These are phyloP conservation scores for Brachypterus glaber DNA, from an alignment of 2,888 invertebrate genomes.

Conservation along the genomic window DNA sequence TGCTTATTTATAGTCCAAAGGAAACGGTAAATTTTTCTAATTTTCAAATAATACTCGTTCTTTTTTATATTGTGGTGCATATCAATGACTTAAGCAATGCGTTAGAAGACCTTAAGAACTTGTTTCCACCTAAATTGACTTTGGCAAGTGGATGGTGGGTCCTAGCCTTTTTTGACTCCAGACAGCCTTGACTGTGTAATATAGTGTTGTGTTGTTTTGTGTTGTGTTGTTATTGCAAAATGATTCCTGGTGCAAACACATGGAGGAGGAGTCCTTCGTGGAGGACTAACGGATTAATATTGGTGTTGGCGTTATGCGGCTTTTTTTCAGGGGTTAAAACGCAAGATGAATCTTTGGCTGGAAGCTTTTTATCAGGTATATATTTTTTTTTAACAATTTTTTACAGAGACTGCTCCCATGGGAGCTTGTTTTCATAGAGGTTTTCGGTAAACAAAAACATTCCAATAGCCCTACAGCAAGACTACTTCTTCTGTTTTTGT, in stretches of 20 bases:
- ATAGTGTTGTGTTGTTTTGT: conserved; percentile 23
- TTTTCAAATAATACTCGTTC: too few relatives aligned
- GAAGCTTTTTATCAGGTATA: conserved; percentile 72
- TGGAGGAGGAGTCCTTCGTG: conserved; percentile 24
- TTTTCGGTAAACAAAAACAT: conserved; percentile 4
- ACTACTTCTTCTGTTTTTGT: too few relatives aligned
- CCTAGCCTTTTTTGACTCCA: conserved; percentile 10
- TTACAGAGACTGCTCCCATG: background rate
- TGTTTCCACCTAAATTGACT: too few relatives aligned
- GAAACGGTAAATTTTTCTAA: too few relatives aligned
- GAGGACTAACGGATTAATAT: conserved; percentile 26
- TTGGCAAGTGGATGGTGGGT: too few relatives aligned
- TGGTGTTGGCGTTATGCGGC: conserved; percentile 28
- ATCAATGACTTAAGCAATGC: too few relatives aligned
- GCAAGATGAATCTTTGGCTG: conserved; percentile 71
- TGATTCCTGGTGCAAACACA: too few relatives aligned
- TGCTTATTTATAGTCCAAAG: too few relatives aligned
- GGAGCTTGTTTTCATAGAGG: background rate
- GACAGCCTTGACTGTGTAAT: conserved; percentile 10
- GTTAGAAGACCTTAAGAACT: too few relatives aligned
- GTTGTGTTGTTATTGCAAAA: conserved; percentile 15
- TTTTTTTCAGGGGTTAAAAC: conserved; percentile 31
- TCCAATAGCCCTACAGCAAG: too few relatives aligned
- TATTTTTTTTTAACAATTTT: conserved; percentile 13
- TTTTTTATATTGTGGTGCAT: too few relatives aligned